Conservation (phyloP, 2,888 invertebrate genomes). For the Habroteleia sp. region DNA sequence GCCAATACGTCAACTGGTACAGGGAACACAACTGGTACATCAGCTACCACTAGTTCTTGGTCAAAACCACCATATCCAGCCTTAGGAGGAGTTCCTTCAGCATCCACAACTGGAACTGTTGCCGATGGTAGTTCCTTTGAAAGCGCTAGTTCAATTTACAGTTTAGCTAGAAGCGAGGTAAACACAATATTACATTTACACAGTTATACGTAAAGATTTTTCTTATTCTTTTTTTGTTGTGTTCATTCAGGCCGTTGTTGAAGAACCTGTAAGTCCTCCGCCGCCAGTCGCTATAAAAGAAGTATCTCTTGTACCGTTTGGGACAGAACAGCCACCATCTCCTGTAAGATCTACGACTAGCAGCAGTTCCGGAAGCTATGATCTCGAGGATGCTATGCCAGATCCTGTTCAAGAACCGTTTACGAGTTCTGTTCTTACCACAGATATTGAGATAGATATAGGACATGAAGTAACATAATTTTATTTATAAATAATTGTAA, state of each 20-base stretch:
- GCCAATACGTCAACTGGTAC: slow-evolving; percentile 86
- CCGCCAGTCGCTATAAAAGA: slow-evolving; percentile 71
- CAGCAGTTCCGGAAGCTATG: slow-evolving; percentile 80
- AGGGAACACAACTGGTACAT: slow-evolving; percentile 81
- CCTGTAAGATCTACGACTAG: slow-evolving; percentile 77
- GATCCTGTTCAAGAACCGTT: slow-evolving; percentile 70
- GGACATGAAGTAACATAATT: slow-evolving; percentile 72
- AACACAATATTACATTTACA: slow-evolving; percentile 5
- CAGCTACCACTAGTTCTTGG: slow-evolving; percentile 81
- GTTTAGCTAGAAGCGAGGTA: slow-evolving; percentile 87
- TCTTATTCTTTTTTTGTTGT: neutral
- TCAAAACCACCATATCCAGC: slow-evolving; percentile 81
- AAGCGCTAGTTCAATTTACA: slow-evolving; percentile 91
- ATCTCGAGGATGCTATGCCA: slow-evolving; percentile 78
- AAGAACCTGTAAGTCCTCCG: slow-evolving; percentile 76
- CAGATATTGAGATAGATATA: slow-evolving; percentile 70
- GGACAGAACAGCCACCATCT: slow-evolving; percentile 70
- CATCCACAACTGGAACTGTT: slow-evolving; percentile 77
- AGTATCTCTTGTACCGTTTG: slow-evolving; percentile 71
- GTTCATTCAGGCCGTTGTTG: slow-evolving; percentile 73
- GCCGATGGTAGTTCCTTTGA: slow-evolving; percentile 92
- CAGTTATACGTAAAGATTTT: neutral
- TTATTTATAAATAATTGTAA: no score
- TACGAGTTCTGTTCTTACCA: slow-evolving; percentile 69
- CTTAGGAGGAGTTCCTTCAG: slow-evolving; percentile 74